Percentiles rank a stretch among this genome's conserved stretches.
Evolutionary conservation across 2,113 vertebrate genomes (phyloP).

Genomic region (Poeciliopsis prolifica): DNA sequence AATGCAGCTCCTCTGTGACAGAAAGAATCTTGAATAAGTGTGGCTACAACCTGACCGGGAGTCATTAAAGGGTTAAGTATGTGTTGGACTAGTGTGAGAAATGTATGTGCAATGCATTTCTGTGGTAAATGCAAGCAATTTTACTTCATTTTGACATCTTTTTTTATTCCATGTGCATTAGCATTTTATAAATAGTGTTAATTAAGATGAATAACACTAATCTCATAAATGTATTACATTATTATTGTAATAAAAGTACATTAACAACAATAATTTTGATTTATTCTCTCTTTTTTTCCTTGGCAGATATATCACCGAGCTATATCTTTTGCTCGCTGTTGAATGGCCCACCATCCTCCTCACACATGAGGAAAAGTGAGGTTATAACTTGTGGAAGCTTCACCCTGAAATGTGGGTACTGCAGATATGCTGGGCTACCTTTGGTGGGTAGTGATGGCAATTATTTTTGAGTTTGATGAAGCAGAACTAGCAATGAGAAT

Average conservation of each 20-base stretch:
- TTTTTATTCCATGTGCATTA: not conserved
- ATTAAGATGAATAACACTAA: not conserved
- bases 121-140: not conserved
- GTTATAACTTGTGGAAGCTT: constrained; percentile 56
- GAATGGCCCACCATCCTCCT: constrained; percentile 29
- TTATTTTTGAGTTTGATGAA: constrained; percentile 44
- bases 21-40: constrained; percentile 47
- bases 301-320: constrained; percentile 3
- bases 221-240: too few relatives aligned
- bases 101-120: not conserved
- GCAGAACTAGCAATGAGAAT: constrained; percentile 7
- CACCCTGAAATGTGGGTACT: constrained; percentile 42
- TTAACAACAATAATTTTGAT: too few relatives aligned
- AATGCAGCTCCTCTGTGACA: constrained; percentile 46
- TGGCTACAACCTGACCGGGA: constrained; percentile 29
- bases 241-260: too few relatives aligned
- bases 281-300: not conserved
- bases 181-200: not conserved
- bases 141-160: not conserved
- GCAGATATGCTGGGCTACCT: constrained; percentile 39
- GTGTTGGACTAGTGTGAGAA: constrained; percentile 18
- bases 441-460: constrained; percentile 32
- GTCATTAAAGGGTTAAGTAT: constrained; percentile 10
- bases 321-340: constrained; percentile 11
- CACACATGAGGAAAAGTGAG: constrained; percentile 55